Evolutionary conservation across 1,140 invertebrate genomes (phyloP).

Genomic region (Drosophila fuyamai): DNA sequence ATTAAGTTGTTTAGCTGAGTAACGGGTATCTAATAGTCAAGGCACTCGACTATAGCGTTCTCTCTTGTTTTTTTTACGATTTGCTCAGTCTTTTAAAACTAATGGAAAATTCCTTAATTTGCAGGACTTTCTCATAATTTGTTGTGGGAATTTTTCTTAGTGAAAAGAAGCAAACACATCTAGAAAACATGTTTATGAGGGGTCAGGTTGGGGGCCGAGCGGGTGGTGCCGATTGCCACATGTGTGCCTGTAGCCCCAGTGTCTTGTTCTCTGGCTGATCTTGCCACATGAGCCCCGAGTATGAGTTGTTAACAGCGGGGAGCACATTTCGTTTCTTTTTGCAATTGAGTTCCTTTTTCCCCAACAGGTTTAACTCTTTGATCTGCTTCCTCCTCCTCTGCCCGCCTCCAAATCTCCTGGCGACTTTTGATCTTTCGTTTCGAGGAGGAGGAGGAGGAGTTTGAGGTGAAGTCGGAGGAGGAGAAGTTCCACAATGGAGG

Average conservation of each 20-base stretch:
- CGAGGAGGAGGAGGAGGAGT: constrained; percentile 5
- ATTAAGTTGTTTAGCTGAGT: no score
- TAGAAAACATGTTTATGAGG: constrained; percentile 41
- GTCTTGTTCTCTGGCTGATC: constrained; percentile 22
- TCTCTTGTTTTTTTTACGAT: no score
- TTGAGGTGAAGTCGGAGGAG: constrained; percentile 1
- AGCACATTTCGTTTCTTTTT: constrained; percentile 37
- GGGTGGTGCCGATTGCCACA: constrained; percentile 31
- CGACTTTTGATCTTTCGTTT: constrained; percentile 69
- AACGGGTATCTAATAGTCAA: no score
- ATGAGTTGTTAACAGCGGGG: constrained; percentile 34
- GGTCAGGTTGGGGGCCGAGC: constrained; percentile 11
- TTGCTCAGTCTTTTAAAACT: no score
- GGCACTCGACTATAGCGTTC: no score
- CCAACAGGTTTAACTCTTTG: constrained; percentile 55
- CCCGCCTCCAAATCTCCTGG: constrained; percentile 1
- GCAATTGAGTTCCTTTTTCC: constrained; percentile 50
- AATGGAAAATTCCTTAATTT: no score
- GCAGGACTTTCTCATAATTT: no score
- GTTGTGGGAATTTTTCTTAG: background rate
- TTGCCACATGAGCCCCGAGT: constrained; percentile 44
- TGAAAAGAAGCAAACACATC: constrained; percentile 35
- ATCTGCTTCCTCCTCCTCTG: constrained; percentile 16
- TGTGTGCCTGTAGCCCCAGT: constrained; percentile 21
- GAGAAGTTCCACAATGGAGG: constrained; percentile 18